phyloP scores from a whole-genome alignment of 92 coral and sea anemone species.

The Porites evermanni region DNA sequence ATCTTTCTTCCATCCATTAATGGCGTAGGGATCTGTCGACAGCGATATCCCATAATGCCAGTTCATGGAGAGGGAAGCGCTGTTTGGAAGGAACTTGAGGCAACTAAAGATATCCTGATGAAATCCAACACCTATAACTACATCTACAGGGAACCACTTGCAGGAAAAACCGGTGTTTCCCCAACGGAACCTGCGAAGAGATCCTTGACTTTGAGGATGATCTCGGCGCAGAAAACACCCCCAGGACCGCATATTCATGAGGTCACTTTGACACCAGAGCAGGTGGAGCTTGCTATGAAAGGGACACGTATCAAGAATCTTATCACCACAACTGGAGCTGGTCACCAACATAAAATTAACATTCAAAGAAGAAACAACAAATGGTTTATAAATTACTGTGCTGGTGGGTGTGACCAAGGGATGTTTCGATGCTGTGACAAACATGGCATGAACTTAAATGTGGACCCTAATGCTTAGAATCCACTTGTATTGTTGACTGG shows the following conservation, averaged over 20 bases:
- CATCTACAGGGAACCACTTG: slow-evolving; percentile 74
- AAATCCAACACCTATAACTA: slow-evolving; percentile 71
- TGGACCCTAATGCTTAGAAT: background rate
- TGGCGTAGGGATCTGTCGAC: slow-evolving; percentile 76
- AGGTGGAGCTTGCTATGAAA: slow-evolving; percentile 47
- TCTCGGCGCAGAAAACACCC: slow-evolving; percentile 38
- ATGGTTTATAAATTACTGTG: slow-evolving; percentile 14
- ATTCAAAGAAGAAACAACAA: slow-evolving; percentile 2
- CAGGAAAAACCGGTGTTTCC: slow-evolving; percentile 54
- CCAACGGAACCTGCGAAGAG: slow-evolving; percentile 70
- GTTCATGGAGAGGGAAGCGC: slow-evolving; percentile 89
- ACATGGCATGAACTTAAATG: slow-evolving; percentile 27
- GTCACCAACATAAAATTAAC: slow-evolving; percentile 59
- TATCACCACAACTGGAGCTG: slow-evolving; percentile 41
- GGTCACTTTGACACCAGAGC: slow-evolving; percentile 42
- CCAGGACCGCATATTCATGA: slow-evolving; percentile 70
- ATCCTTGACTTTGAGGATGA: slow-evolving; percentile 52
- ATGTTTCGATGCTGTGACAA: slow-evolving; percentile 35
- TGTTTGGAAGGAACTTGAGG: slow-evolving; percentile 89
- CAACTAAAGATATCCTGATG: slow-evolving; percentile 74
- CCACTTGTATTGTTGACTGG: background rate
- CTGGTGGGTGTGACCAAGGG: background rate
- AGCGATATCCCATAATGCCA: slow-evolving; percentile 91
- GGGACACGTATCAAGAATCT: background rate
- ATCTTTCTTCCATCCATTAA: slow-evolving; percentile 80